Conservation (phyloP, 2,113 vertebrate species). For the Pelecanoides urinatrix region DNA sequence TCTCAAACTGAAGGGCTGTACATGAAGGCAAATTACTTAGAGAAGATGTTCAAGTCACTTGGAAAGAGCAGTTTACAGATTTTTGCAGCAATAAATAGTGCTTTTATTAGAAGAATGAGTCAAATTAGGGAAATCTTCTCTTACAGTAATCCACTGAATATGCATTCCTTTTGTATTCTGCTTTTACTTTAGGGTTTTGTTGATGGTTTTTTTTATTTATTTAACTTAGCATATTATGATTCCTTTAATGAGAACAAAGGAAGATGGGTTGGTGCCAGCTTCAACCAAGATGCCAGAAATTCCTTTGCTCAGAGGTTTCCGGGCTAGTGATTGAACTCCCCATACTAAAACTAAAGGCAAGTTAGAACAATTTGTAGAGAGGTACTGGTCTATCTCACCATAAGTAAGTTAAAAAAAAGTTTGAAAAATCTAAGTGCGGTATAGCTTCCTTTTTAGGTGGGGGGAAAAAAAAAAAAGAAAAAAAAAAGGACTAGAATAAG, state of each 20-base stretch:
- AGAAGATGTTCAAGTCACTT: background rate
- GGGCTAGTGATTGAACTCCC: background rate
- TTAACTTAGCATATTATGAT: slow-evolving; percentile 33
- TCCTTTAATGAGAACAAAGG: slow-evolving; percentile 58
- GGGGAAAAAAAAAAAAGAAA: fast-evolving
- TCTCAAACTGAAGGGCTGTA: background rate
- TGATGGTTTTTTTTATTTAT: background rate
- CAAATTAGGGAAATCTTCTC: background rate
- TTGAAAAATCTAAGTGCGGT: background rate
- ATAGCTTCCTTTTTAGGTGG: background rate
- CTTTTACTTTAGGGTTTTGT: background rate
- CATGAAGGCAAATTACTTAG: background rate
- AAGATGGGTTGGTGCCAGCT: slow-evolving; percentile 52
- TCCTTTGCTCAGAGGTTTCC: slow-evolving; percentile 52
- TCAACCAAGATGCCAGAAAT: slow-evolving; percentile 58
- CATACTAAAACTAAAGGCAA: slow-evolving; percentile 5
- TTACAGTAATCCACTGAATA: background rate
- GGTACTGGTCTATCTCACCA: background rate
- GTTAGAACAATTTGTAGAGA: background rate
- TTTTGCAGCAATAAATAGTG: background rate
- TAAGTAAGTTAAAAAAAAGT: background rate
- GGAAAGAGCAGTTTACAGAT: slow-evolving; percentile 23
- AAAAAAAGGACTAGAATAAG: background rate
- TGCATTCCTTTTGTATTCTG: background rate
- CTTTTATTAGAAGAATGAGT: background rate